Evolutionary conservation across 2,797 vertebrate genomes (phyloP).

Genomic region (Spheniscus humboldti): DNA sequence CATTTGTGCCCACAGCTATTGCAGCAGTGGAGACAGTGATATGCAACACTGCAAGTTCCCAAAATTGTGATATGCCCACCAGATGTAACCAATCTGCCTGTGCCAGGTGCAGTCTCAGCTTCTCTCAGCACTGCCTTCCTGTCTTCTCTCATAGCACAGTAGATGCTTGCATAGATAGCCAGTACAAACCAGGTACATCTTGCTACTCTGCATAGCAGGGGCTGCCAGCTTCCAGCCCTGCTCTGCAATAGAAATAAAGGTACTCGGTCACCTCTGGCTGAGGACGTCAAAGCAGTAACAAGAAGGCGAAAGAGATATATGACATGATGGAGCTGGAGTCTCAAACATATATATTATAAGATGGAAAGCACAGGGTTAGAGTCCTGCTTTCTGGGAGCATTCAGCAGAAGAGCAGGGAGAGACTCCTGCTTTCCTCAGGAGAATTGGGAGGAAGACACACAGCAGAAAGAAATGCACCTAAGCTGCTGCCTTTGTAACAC

Average conservation of each 20-base stretch:
- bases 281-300: not conserved
- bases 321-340: not conserved
- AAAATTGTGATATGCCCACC: not conserved
- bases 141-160: accelerated
- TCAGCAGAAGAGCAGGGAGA: not conserved
- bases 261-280: not conserved
- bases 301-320: not conserved
- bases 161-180: not conserved
- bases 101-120: not conserved
- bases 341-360: not conserved
- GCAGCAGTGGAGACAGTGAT: not conserved
- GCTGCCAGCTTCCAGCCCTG: not conserved
- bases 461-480: not conserved
- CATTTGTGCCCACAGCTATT: not conserved
- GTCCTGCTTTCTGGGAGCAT: not conserved
- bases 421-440: not conserved
- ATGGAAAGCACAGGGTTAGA: not conserved
- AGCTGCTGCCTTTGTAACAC: not conserved
- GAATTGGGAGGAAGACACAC: not conserved
- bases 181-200: not conserved
- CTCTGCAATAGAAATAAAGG: not conserved
- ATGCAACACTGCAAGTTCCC: not conserved
- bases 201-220: accelerated
- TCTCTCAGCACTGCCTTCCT: not conserved
- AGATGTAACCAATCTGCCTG: not conserved